Percentiles rank a stretch among this genome's conserved stretches.
phyloP scores from a whole-genome alignment of 2,797 vertebrate species.

The Gorsachius magnificus region DNA sequence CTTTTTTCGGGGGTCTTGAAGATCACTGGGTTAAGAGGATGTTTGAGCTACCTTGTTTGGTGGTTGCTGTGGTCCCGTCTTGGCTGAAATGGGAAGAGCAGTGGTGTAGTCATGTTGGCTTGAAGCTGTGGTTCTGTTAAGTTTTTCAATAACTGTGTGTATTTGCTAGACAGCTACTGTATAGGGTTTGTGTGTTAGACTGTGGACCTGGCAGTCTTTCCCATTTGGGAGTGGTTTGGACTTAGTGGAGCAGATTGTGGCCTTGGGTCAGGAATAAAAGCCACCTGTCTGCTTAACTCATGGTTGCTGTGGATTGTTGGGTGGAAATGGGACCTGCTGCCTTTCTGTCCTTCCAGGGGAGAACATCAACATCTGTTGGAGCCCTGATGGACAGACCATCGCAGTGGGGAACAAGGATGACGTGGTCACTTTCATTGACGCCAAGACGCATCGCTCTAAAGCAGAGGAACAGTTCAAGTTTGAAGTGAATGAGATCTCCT shows the following conservation, averaged over 20 bases:
- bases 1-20: not conserved
- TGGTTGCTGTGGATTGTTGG: not conserved
- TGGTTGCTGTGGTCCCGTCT: not conserved
- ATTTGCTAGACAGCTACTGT: not conserved
- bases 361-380: slow-evolving; percentile 99
- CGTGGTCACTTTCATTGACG: slow-evolving; percentile 96
- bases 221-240: not conserved
- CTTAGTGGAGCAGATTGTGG: not conserved
- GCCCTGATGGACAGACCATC: slow-evolving; percentile 97
- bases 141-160: not conserved
- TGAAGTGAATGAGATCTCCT: slow-evolving; percentile 98
- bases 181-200: not conserved
- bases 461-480: slow-evolving; percentile 99
- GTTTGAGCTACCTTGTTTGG: not conserved
- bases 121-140: not conserved
- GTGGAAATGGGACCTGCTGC: not conserved
- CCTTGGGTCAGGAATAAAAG: not conserved
- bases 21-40: not conserved
- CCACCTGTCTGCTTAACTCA: not conserved
- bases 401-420: slow-evolving; percentile 98
- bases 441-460: slow-evolving; percentile 90
- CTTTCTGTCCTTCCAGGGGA: slow-evolving; percentile 81
- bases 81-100: not conserved
- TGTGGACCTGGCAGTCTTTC: not conserved
- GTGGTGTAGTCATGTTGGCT: not conserved